Evolutionary conservation across 2,888 invertebrate genomes (phyloP).

Genomic region (Lacanobia oleracea): DNA sequence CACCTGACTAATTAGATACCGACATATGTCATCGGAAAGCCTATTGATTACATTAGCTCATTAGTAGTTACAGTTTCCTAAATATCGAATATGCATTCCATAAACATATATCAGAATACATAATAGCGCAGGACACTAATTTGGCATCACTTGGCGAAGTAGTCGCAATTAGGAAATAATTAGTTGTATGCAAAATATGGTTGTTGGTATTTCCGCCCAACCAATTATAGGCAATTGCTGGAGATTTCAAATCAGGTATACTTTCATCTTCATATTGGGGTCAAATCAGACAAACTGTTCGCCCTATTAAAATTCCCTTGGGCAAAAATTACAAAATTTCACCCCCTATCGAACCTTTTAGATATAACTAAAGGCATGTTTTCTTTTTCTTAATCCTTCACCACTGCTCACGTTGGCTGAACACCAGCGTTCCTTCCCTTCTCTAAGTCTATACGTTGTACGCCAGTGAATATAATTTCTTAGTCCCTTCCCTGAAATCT

Average conservation of each 20-base stretch:
- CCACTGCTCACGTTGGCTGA: no score
- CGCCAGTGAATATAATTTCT: neutral
- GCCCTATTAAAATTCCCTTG: no score
- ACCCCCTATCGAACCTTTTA: no score
- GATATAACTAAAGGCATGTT: no score
- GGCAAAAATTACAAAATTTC: no score
- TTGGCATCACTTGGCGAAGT: neutral
- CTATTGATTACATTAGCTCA: conserved; percentile 30
- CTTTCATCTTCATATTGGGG: no score
- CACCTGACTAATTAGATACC: conserved; percentile 20
- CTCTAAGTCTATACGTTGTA: neutral
- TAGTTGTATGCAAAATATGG: neutral
- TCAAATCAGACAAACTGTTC: no score
- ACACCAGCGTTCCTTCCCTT: no score
- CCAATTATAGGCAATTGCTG: neutral
- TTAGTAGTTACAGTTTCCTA: conserved; percentile 22
- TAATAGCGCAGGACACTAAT: conserved; percentile 11
- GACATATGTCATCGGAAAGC: neutral
- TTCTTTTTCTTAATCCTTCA: no score
- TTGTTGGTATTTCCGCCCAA: neutral
- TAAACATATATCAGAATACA: conserved; percentile 2
- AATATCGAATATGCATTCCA: conserved; percentile 16
- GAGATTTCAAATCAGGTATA: neutral
- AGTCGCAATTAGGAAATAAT: conserved; percentile 15
- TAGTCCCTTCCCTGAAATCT: neutral